These are phyloP conservation scores for Datnioides undecimradiatus DNA, from an alignment of 2,113 vertebrate species.

Conservation along the genomic window DNA sequence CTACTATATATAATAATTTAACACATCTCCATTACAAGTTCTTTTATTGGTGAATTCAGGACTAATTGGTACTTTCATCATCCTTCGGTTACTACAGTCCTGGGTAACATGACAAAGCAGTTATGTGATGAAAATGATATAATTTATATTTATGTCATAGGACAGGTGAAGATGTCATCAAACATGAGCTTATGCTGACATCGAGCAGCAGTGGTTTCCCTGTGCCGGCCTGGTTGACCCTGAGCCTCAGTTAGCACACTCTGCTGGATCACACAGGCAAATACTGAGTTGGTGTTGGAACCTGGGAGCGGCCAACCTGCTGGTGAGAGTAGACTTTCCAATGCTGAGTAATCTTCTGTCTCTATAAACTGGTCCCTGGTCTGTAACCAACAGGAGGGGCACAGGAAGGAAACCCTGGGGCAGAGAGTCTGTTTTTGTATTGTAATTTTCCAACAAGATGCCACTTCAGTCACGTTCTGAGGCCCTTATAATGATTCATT, in stretches of 20 bases:
- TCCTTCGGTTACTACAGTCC: slow-evolving; percentile 1
- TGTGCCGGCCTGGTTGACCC: slow-evolving; percentile 51
- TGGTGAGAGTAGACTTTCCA: slow-evolving; percentile 62
- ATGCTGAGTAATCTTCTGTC: slow-evolving; percentile 51
- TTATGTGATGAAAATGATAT: slow-evolving; percentile 8
- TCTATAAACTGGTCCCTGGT: slow-evolving; percentile 34
- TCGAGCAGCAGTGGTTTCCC: slow-evolving; percentile 15
- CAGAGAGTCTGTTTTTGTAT: slow-evolving; percentile 19
- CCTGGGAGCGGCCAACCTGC: slow-evolving; percentile 52
- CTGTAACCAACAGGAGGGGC: slow-evolving; percentile 40
- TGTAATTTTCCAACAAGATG: slow-evolving; percentile 7
- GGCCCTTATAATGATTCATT: not conserved
- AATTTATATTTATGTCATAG: slow-evolving; percentile 5
- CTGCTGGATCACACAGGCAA: slow-evolving; percentile 69
- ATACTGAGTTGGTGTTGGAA: slow-evolving; percentile 50
- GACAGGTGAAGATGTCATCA: slow-evolving; percentile 1
- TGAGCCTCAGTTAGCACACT: slow-evolving; percentile 68
- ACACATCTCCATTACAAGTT: not conserved
- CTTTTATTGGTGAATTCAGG: not conserved
- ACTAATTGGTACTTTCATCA: not conserved
- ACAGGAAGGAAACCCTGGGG: slow-evolving; percentile 19
- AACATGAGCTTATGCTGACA: slow-evolving; percentile 16
- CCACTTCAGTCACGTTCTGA: not conserved
- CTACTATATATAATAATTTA: not conserved
- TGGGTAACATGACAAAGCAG: not conserved